A percentile compares a stretch with the other conserved stretches of the same genome.
phyloP scores from a whole-genome alignment of 1,140 invertebrate species.

The Drosophila triauraria region DNA sequence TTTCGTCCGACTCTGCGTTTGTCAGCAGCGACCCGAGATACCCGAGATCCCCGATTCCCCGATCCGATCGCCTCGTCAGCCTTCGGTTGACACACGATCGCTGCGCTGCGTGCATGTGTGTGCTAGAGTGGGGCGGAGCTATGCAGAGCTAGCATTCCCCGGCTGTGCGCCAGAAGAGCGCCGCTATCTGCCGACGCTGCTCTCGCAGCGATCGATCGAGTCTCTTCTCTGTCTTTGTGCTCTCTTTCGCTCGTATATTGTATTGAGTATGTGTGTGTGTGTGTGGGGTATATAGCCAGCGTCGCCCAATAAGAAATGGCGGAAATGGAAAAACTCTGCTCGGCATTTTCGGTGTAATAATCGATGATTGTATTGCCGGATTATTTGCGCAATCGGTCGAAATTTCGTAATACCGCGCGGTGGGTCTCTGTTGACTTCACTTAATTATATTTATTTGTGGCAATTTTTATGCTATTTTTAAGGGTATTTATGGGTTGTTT shows the following conservation, averaged over 20 bases:
- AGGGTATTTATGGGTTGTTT: conserved; percentile 24
- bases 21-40: conserved; percentile 54
- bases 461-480: conserved; percentile 52
- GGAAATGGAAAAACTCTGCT: conserved; percentile 64
- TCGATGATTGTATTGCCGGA: conserved; percentile 52
- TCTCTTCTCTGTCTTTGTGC: conserved; percentile 14
- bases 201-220: conserved; percentile 14
- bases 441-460: conserved; percentile 73
- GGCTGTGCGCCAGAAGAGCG: conserved; percentile 44
- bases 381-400: conserved; percentile 62
- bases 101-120: conserved; percentile 49
- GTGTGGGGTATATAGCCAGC: conserved; percentile 53
- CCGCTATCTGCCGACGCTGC: conserved; percentile 37
- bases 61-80: conserved; percentile 49
- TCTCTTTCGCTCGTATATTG: conserved; percentile 22
- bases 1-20: conserved; percentile 68
- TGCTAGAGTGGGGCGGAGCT: conserved; percentile 67
- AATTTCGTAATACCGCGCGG: conserved; percentile 45
- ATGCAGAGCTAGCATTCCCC: not conserved
- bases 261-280: conserved; percentile 13
- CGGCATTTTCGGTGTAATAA: conserved; percentile 58
- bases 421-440: conserved; percentile 32
- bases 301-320: conserved; percentile 79
- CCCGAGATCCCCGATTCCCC: conserved; percentile 39
- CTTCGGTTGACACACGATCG: conserved; percentile 43